Evolutionary conservation across 2,888 invertebrate species (phyloP).

Genomic region (Standfussiana lucernea): DNA sequence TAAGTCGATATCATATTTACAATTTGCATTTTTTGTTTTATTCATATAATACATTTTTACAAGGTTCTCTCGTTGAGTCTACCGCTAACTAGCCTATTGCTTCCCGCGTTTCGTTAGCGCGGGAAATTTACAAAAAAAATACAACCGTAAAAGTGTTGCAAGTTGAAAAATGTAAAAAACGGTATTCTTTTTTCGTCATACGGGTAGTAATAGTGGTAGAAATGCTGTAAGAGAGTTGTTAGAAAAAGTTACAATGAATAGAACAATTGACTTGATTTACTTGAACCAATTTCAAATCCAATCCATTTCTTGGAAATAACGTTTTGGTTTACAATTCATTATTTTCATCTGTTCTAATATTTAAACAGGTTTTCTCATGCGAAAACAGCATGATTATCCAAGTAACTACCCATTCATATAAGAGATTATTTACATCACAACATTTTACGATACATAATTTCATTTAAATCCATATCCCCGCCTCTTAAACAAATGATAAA

Average conservation of each 20-base stretch:
- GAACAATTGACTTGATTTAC: conserved; percentile 23
- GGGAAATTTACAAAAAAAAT: conserved; percentile 70
- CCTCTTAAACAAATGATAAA: conserved; percentile 23
- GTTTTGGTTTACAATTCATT: conserved; percentile 6
- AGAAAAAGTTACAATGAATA: neutral
- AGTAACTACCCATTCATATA: neutral
- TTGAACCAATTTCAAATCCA: neutral
- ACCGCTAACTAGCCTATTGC: conserved; percentile 67
- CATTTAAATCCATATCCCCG: conserved; percentile 8
- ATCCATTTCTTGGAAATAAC: neutral
- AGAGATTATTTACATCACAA: conserved; percentile 36
- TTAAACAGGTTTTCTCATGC: conserved; percentile 5
- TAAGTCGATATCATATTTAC: conserved; percentile 90
- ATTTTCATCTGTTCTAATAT: conserved; percentile 2
- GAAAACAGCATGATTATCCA: neutral
- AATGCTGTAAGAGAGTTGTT: conserved; percentile 58
- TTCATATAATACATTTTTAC: conserved; percentile 89
- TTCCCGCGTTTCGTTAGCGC: conserved; percentile 56
- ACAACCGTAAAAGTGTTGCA: conserved; percentile 60
- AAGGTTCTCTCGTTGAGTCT: conserved; percentile 81
- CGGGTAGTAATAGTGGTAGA: conserved; percentile 40
- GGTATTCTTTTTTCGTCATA: conserved; percentile 37
- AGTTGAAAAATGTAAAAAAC: conserved; percentile 59
- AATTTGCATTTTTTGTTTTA: conserved; percentile 82
- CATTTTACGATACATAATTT: conserved; percentile 38